These are phyloP conservation scores for Prochilodus magdalenae DNA, from an alignment of 2,113 vertebrate species.

Conservation along the genomic window DNA sequence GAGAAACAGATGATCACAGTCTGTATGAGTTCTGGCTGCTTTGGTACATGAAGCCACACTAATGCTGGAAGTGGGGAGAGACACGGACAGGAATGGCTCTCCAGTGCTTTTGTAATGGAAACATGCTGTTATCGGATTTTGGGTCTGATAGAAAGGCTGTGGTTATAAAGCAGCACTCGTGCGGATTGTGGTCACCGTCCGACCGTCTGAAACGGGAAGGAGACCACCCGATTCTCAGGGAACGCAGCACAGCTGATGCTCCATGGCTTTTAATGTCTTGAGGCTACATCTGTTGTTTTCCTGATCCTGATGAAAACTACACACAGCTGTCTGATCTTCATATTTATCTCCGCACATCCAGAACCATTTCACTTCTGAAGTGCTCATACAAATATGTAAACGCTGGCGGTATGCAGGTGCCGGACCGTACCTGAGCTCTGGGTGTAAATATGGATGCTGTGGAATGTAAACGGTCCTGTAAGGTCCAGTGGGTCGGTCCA, in stretches of 20 bases:
- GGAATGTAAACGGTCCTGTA: neutral
- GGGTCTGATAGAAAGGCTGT: constrained; percentile 32
- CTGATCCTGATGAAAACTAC: neutral
- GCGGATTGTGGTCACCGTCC: constrained; percentile 35
- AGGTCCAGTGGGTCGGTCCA: too few species aligned
- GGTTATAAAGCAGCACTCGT: constrained; percentile 37
- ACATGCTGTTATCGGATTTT: neutral
- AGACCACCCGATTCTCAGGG: neutral
- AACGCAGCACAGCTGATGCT: too few species aligned
- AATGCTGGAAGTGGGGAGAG: too few species aligned
- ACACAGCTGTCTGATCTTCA: neutral
- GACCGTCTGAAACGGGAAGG: constrained; percentile 30
- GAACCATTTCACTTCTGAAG: neutral
- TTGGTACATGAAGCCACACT: too few species aligned
- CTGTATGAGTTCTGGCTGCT: too few species aligned
- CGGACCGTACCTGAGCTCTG: neutral
- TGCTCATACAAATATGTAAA: neutral
- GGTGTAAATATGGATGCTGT: neutral
- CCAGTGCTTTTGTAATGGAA: too few species aligned
- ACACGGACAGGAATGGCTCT: too few species aligned
- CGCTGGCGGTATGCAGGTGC: neutral
- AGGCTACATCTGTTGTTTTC: neutral
- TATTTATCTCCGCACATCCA: neutral
- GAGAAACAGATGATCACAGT: too few species aligned
- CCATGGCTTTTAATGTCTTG: neutral